Base-by-base conservation (phyloP, 2,797 vertebrate genomes). In the Hydrophis major region DNA sequence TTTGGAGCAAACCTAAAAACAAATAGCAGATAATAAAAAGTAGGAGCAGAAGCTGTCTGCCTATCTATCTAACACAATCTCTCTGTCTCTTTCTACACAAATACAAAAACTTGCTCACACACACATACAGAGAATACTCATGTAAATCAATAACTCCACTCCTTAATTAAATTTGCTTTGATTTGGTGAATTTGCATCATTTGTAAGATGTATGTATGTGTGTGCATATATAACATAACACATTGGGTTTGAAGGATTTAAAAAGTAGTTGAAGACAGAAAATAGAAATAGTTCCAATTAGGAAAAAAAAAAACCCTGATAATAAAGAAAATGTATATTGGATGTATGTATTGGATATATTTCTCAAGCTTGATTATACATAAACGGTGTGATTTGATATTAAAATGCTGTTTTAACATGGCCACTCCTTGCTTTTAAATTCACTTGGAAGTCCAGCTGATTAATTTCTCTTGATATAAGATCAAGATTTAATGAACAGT, bases 401-500 rank as follows among this genome's bases (percentile, higher is more conserved):
- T 1, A 94, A 96, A 96, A 97, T 93, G 90, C 92, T 96, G 96
- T 97, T 98, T 97, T 94, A 97, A 94, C 93, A 94, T 96, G 96
- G 96, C 97, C 95, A 95, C 94, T 95, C 93, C 96, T 92, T 97
- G 97, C 97, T 97, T 97, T 98, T 97, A 97, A 98, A 98, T 98
- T 97, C 96, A 97, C 96, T 98, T 97, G 96, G 94, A 97, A 97
- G 98, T 97, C 97, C 98, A 97, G 97, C 98, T 98, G 98, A 97
- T 97, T 97, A 98, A 99, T 98, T 97, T 97, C 97, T 96, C 97
- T 96, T 98, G 98, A 99, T 98, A 98, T 97, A 98, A 98, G 99
- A 98, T 98, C 97, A 98, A 99, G 98, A 98, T 98, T 99, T 99
- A 98, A 98, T 99, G 98, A 99, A 98, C 96, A 98, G 97, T 95